Base-by-base conservation (phyloP, 2,797 vertebrate species). In the Euthynnus affinis region DNA sequence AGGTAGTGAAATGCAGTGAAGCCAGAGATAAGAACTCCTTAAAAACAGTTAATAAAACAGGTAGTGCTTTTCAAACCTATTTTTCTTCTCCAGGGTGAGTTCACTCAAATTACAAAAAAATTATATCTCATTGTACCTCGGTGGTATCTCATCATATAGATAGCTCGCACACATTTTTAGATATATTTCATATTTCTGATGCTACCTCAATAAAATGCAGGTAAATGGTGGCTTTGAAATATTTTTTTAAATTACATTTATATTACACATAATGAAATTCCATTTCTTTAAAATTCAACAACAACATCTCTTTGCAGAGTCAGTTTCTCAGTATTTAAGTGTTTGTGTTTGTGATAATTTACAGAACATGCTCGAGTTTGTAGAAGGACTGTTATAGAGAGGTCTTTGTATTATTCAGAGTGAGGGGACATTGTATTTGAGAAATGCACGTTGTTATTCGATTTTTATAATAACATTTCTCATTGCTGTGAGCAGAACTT, bases 21-120 rank as follows among this genome's bases (percentile, higher is more conserved):
- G 68, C 64, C 44, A 22, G 64, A 80, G 66, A 79, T 80, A 74
- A 76, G 53, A 73, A 66, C 58, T 72, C 44, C 22, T 63, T 78
- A 83, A 76, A 87, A 80, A 51, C 59, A 80, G 64, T 85, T 63
- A 32, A 76, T 81, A 61, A 86, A 84, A 74, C 57, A 52, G 56
- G 52, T 42, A 42, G 58, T 74, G 27, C 51, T 42, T 78, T 42
- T 82, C 71, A 60, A 65, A 70, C 63, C 10, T 63, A 29, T 59
- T 60, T 74, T 56, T 42, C 13, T 42, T 13, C 40, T 42, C 40
- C 40, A 60, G 34, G 56, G 40, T 63, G 56, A 51, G 14, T 48
- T 42, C 13, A 42, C 12, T 13, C 40, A 42, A 14, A 13, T 42
- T 42, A 4, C 40, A 14, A 42, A 42, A 23, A 27, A 29, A 48